Evolutionary conservation across 2,797 vertebrate species (phyloP).

Genomic region (Rhynchonycteris naso): DNA sequence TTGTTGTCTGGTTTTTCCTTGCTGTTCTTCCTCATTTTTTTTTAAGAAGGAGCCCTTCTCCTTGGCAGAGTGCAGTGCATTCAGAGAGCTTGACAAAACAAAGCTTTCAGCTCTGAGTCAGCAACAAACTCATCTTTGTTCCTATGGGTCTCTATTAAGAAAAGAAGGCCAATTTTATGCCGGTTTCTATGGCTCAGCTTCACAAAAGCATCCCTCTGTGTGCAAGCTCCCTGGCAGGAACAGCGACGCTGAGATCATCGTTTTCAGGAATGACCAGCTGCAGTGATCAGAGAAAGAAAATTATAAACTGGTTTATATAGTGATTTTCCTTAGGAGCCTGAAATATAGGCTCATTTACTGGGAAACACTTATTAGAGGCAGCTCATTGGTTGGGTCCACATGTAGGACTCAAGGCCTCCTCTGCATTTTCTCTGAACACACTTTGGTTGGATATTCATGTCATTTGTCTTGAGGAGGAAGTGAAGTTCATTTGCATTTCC

Average conservation of each 20-base stretch:
- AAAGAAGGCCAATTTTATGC: constrained; percentile 91
- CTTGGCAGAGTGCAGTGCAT: constrained; percentile 86
- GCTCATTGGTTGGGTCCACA: constrained; percentile 64
- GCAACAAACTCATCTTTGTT: constrained; percentile 93
- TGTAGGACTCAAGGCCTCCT: constrained; percentile 51
- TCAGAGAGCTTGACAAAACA: constrained; percentile 89
- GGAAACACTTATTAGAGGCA: constrained; percentile 76
- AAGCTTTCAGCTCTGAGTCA: constrained; percentile 89
- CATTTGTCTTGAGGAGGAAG: constrained; percentile 84
- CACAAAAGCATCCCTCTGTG: constrained; percentile 90
- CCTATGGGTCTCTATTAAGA: constrained; percentile 88
- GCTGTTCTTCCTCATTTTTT: constrained; percentile 75
- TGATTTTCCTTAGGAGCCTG: constrained; percentile 76
- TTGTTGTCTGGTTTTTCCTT: constrained; percentile 84
- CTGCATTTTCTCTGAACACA: constrained; percentile 42
- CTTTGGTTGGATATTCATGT: constrained; percentile 77
- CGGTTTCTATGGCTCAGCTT: constrained; percentile 88
- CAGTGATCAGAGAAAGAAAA: constrained; percentile 84
- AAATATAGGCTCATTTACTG: constrained; percentile 80
- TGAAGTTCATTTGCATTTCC: constrained; percentile 83
- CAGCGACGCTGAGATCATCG: constrained; percentile 88
- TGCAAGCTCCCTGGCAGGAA: constrained; percentile 87
- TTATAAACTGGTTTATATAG: constrained; percentile 87
- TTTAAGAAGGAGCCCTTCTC: constrained; percentile 80
- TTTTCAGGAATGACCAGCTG: constrained; percentile 86